Evolutionary conservation across 2,797 vertebrate genomes (phyloP), one percentile per base, ranked within the genome.

Genomic region (Falco peregrinus): DNA sequence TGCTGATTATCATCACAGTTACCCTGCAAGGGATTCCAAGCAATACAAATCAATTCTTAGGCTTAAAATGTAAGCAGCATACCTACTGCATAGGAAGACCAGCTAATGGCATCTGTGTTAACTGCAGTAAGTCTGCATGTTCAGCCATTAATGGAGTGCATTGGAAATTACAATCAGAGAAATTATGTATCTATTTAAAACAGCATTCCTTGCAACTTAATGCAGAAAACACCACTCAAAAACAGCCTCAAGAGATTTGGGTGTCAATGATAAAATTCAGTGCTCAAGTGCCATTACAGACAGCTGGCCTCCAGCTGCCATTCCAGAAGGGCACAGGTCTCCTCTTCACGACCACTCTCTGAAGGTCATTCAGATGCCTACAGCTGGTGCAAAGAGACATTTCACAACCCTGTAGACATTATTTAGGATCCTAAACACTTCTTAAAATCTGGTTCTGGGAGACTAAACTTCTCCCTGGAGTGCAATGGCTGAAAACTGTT

Each of bases 151-250:
- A 63, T 39, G 35, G 39, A 73, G 47, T 35, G 28, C 31, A 76
- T 10, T 80, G 84, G 51, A 87, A 87, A 89, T 13, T 65, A 75
- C 78, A 74, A 89, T 77, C 71, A 93, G 81, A 94, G 94, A 84
- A 92, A 70, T 37, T 26, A 68, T 31, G 4, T 31, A 41, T 31
- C 70, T 84, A 56, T 87, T 92, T 84, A 82, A 94, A 94, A 67
- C 43, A 90, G 82, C 56, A 82, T 71, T 45, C 64, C 26, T 22
- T 80, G 60, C 45, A 85, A 82, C 1, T 0, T 16, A 67, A 74
- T 37, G 33, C 22, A 81, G 69, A 80, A 74, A 83, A 51, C 19
- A 25, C 22, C 1, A 5, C 73, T 60, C 71, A 83, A 60, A 94
- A 87, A 78, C 20, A 94, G 76, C 65, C 80, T 86, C 41, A n/a